These are phyloP conservation scores for Acleris laterana DNA, from an alignment of 2,888 invertebrate genomes.

Conservation along the genomic window DNA sequence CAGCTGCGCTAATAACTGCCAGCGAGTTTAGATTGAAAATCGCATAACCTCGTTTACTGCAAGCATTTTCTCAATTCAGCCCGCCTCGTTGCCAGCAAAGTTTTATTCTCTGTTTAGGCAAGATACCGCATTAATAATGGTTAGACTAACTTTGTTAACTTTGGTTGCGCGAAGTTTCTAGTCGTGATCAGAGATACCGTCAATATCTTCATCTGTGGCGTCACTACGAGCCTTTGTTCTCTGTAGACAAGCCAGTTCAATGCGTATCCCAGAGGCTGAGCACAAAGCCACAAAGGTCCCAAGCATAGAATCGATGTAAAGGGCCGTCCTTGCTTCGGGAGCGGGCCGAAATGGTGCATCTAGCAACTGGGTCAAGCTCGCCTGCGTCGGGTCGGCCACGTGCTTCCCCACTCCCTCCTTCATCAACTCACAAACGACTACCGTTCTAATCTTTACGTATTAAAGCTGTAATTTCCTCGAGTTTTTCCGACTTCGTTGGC, in stretches of 20 bases:
- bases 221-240: constrained; percentile 15
- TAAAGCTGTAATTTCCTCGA: constrained; percentile 56
- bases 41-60: constrained; percentile 21
- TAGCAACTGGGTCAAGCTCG: constrained; percentile 81
- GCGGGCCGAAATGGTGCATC: constrained; percentile 79
- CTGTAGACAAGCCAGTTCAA: constrained; percentile 12
- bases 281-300: constrained; percentile 44
- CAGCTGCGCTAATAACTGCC: constrained; percentile 49
- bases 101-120: neutral
- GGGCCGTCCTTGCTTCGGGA: constrained; percentile 70
- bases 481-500: constrained; percentile 49
- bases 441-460: constrained; percentile 43
- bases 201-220: neutral
- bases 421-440: constrained; percentile 46
- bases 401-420: constrained; percentile 58
- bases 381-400: constrained; percentile 72
- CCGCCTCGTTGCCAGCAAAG: neutral
- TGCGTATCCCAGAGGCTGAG: constrained; percentile 20
- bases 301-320: constrained; percentile 54
- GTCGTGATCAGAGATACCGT: too few relatives aligned
- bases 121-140: neutral
- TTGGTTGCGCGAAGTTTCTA: neutral
- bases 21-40: constrained; percentile 48
- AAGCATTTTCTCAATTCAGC: constrained; percentile 4
- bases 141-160: neutral